phyloP scores from a whole-genome alignment of 2,113 vertebrate species.

The Thunnus thynnus region DNA sequence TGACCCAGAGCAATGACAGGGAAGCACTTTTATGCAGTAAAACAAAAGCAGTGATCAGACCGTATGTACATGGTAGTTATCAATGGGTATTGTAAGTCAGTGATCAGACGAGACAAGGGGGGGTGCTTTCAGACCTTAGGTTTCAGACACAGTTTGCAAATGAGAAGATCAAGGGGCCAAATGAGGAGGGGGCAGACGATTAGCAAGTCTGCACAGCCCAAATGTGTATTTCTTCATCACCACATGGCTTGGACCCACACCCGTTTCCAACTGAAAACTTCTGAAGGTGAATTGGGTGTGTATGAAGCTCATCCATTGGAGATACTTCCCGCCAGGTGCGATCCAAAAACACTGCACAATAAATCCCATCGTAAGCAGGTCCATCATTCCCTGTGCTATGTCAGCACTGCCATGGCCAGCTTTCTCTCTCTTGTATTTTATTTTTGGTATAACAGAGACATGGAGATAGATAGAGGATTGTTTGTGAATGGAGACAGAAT shows the following conservation, averaged over 20 bases:
- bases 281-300: constrained; percentile 60
- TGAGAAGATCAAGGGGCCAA: no score
- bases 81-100: no score
- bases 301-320: constrained; percentile 67
- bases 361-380: constrained; percentile 74
- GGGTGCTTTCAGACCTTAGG: no score
- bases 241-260: constrained; percentile 55
- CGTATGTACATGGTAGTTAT: no score
- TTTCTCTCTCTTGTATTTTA: constrained; percentile 18
- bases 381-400: constrained; percentile 29
- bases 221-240: no score
- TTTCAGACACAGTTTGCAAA: no score
- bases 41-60: no score
- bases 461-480: constrained; percentile 1
- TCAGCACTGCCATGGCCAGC: constrained; percentile 27
- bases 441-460: constrained; percentile 34
- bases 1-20: no score
- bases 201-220: no score
- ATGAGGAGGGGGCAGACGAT: no score
- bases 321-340: constrained; percentile 69
- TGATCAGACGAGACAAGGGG: no score
- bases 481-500: constrained; percentile 61
- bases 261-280: constrained; percentile 76
- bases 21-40: no score
- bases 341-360: constrained; percentile 68